Base-by-base conservation (phyloP, 1,140 invertebrate species). In the Stenopsyche tienmushanensis region DNA sequence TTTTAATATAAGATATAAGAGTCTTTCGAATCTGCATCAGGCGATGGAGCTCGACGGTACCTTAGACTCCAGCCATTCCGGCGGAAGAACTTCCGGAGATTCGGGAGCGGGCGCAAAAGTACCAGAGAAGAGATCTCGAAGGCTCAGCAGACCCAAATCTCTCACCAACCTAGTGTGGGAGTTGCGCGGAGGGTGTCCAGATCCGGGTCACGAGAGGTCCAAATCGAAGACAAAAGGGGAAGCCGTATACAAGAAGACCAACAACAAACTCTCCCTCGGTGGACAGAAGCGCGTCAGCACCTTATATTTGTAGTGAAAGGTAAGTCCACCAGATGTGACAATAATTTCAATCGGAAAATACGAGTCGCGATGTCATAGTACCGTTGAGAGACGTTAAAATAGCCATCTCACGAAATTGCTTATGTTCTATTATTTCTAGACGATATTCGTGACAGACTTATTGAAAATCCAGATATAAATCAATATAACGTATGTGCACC, bases 81-180 rank as follows among this genome's bases (percentile, higher is more conserved):
- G 92, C 24, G 91, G 91, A 9, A 83, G 90, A 41, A 90, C 89
- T 2, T 93, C 91, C 17, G 90, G 89, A 0, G 91, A 93, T 77
- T 93, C 91, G 0, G 88, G 86, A 0, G 86, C 87, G 18, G 89
- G 87, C 7, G 85, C 85, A 2, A 92, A 92, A 73, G 81, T 91
- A 72, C 90, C 90, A 20, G 90, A 92, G 72, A 92, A 92, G 73
- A 84, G 90, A 75, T 90, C 88, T 50, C 82, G 89, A 67, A 86
- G 87, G 69, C 73, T 90, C 64, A 89, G 88, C 60, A 84, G 89
- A 76, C 91, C 91, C 9, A 85, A 90, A 67, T 93, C 91, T 62
- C 81, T 94, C 72, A 93, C 90, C 41, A 93, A 94, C 82, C 82
- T 94, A 67, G 90, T 93, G 42, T 93, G 91, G 90, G 89, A 91